Evolutionary conservation across 2,888 invertebrate species (phyloP).

Genomic region (Elaeidobius kamerunicus): DNA sequence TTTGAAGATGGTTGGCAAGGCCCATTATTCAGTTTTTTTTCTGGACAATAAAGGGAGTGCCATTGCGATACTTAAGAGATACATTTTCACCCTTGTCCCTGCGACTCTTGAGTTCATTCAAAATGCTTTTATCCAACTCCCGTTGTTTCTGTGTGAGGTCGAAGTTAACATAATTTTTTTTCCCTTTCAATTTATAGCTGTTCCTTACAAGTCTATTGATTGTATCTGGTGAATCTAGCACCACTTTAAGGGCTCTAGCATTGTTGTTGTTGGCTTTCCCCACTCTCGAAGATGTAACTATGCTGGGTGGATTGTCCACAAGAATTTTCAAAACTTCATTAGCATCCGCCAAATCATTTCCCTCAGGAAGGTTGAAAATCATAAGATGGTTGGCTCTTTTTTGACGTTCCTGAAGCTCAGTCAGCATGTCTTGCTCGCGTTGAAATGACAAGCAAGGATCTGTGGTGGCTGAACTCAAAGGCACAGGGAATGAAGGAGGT

Average conservation of each 20-base stretch:
- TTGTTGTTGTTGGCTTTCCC: neutral
- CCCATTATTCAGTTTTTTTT: neutral
- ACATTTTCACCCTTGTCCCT: neutral
- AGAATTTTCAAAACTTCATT: neutral
- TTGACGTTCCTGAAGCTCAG: neutral
- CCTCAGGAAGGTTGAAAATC: neutral
- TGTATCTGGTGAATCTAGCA: neutral
- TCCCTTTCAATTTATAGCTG: neutral
- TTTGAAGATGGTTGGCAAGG: neutral
- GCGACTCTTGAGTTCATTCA: neutral
- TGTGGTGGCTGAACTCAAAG: neutral
- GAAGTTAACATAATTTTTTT: neutral
- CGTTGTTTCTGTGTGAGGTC: neutral
- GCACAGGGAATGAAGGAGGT: neutral
- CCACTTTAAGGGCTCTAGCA: neutral
- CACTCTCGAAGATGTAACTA: neutral
- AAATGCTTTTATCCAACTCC: neutral
- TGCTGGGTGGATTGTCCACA: neutral
- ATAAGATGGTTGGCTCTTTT: neutral
- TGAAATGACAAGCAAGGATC: neutral
- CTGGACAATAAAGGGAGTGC: neutral
- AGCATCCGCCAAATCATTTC: neutral
- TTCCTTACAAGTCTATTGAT: neutral
- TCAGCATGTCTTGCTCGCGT: neutral
- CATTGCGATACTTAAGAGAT: neutral